phyloP scores from a whole-genome alignment of 2,888 invertebrate species.

The Rhogogaster chlorosoma region DNA sequence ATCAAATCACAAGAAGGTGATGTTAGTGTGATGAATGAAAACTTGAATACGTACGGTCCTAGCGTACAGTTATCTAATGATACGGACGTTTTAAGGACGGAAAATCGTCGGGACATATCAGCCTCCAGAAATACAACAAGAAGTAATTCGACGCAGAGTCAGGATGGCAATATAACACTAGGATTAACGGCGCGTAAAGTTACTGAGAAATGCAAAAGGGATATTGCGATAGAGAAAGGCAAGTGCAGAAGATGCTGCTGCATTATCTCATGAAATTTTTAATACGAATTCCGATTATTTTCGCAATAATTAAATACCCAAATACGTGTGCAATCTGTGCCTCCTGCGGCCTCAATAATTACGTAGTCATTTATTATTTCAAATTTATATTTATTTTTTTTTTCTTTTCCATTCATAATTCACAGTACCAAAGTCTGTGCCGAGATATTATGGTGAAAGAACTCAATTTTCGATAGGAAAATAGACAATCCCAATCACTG shows the following conservation, averaged over 20 bases:
- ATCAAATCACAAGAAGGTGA: conserved; percentile 41
- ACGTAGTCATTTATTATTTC: not conserved
- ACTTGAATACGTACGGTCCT: conserved; percentile 33
- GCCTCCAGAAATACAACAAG: conserved; percentile 62
- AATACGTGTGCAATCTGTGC: not conserved
- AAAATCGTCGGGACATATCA: conserved; percentile 60
- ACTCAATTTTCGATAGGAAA: not conserved
- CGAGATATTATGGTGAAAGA: not conserved
- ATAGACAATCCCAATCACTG: too few relatives aligned
- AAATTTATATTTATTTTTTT: conserved; percentile 11
- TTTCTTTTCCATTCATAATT: not conserved
- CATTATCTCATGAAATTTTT: conserved; percentile 59
- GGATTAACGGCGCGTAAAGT: conserved; percentile 68
- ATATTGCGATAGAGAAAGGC: conserved; percentile 65
- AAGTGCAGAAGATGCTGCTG: conserved; percentile 72
- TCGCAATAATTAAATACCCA: not conserved
- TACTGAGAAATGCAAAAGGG: conserved; percentile 67
- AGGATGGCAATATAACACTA: conserved; percentile 66
- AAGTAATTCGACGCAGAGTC: conserved; percentile 67
- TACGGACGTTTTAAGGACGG: conserved; percentile 56
- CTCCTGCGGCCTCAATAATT: not conserved
- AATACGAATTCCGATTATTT: not conserved
- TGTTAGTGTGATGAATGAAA: conserved; percentile 55
- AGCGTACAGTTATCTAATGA: conserved; percentile 44
- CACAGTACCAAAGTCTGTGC: not conserved